phyloP scores from a whole-genome alignment of 2,797 vertebrate species.

The Hylomyscus alleni region DNA sequence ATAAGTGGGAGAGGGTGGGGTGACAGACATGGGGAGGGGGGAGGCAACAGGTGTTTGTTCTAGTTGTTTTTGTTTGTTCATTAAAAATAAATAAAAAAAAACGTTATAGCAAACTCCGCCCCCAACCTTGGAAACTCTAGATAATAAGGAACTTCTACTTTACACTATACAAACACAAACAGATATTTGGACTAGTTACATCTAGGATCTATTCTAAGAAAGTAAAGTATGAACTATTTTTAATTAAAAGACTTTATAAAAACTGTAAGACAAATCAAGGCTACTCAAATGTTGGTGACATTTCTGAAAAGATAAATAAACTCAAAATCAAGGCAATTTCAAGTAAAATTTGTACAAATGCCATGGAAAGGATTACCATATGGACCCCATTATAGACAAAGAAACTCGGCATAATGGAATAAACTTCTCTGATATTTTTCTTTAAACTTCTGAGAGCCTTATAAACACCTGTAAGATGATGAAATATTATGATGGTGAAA shows the following conservation, averaged over 20 bases:
- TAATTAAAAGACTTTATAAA: conserved; percentile 36
- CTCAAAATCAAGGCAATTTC: conserved; percentile 22
- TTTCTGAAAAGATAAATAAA: conserved; percentile 50
- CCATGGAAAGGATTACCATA: neutral
- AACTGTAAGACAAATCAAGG: conserved; percentile 39
- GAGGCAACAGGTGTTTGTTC: too few relatives aligned
- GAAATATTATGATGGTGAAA: neutral
- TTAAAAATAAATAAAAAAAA: too few relatives aligned
- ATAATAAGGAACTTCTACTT: conserved; percentile 21
- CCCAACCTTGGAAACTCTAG: neutral
- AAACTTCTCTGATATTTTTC: conserved; percentile 26
- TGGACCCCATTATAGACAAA: neutral
- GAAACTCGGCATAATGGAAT: neutral
- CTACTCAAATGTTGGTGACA: neutral
- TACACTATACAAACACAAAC: conserved; percentile 40
- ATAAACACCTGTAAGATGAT: neutral
- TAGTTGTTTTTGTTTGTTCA: too few relatives aligned
- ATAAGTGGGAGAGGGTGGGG: too few relatives aligned
- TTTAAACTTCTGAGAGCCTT: conserved; percentile 20
- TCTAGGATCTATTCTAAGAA: conserved; percentile 26
- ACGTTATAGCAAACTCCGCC: neutral
- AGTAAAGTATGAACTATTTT: conserved; percentile 32
- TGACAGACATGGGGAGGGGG: too few relatives aligned
- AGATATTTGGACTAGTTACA: neutral
- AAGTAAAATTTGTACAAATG: conserved; percentile 49